A percentile compares a stretch with the other conserved stretches of the same genome.
phyloP scores from a whole-genome alignment of 2,888 invertebrate species.

The Lepeophtheirus nordmannii region DNA sequence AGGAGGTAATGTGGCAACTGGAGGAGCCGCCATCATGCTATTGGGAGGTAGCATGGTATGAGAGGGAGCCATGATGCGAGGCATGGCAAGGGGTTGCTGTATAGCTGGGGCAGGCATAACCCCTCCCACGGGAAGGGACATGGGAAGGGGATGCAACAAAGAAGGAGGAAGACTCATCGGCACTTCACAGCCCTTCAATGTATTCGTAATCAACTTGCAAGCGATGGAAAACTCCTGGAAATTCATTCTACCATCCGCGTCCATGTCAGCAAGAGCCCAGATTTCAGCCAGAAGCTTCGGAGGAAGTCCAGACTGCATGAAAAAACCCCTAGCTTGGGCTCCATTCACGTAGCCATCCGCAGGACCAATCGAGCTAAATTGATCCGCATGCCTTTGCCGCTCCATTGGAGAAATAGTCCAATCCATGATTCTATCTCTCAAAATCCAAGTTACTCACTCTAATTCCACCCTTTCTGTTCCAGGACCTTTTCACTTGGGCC shows the following conservation, averaged over 20 bases:
- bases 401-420: conserved; percentile 79
- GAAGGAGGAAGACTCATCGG: conserved; percentile 65
- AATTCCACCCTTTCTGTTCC: not conserved
- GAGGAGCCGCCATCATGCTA: conserved; percentile 2
- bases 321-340: conserved; percentile 79
- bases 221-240: conserved; percentile 93
- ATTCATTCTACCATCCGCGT: conserved; percentile 91
- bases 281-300: conserved; percentile 79
- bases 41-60: conserved; percentile 4
- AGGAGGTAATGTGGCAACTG: not conserved
- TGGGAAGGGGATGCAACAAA: not conserved
- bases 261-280: conserved; percentile 87
- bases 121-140: not conserved
- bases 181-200: conserved; percentile 75
- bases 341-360: conserved; percentile 74
- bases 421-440: not conserved
- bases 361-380: conserved; percentile 74
- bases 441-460: not conserved
- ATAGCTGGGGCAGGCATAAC: not conserved
- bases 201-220: conserved; percentile 85
- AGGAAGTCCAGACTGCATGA: conserved; percentile 78
- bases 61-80: not conserved
- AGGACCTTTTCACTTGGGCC: not conserved
- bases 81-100: not conserved
- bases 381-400: conserved; percentile 70